Evolutionary conservation across 2,888 invertebrate genomes (phyloP).

Genomic region (Rotaria macrura): DNA sequence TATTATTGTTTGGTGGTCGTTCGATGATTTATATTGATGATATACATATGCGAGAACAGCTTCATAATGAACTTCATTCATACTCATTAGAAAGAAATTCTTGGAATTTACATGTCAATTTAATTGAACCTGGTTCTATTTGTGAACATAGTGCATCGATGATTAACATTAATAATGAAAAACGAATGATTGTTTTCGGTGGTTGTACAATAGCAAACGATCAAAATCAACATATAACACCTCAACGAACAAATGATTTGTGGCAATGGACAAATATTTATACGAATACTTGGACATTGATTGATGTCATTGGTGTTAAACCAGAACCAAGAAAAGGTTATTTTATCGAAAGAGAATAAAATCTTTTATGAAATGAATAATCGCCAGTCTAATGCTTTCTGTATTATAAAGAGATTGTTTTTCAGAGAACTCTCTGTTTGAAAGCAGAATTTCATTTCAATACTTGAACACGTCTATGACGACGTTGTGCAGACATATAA

Average conservation of each 20-base stretch:
- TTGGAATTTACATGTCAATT: slow-evolving; percentile 54
- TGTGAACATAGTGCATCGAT: slow-evolving; percentile 86
- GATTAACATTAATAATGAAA: slow-evolving; percentile 49
- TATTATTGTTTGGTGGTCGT: slow-evolving; percentile 88
- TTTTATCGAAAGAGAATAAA: slow-evolving; percentile 32
- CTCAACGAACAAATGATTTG: slow-evolving; percentile 22
- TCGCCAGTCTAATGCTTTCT: too few relatives aligned
- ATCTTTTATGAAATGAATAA: too few relatives aligned
- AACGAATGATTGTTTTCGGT: slow-evolving; percentile 52
- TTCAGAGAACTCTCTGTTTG: too few relatives aligned
- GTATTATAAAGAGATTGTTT: too few relatives aligned
- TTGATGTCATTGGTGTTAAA: slow-evolving; percentile 52
- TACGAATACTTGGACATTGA: slow-evolving; percentile 25
- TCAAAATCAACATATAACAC: slow-evolving; percentile 17
- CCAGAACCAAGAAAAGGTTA: slow-evolving; percentile 81
- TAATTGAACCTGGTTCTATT: slow-evolving; percentile 63
- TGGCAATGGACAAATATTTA: slow-evolving; percentile 22
- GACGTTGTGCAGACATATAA: too few relatives aligned
- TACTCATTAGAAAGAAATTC: slow-evolving; percentile 70
- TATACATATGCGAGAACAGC: neutral
- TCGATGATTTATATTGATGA: slow-evolving; percentile 51
- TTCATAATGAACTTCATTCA: slow-evolving; percentile 60
- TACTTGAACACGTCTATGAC: too few relatives aligned
- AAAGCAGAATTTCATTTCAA: too few relatives aligned
- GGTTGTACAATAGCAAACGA: slow-evolving; percentile 45